These are phyloP conservation scores for Tenthredo livida DNA, from an alignment of 2,888 invertebrate species.

Conservation along the genomic window DNA sequence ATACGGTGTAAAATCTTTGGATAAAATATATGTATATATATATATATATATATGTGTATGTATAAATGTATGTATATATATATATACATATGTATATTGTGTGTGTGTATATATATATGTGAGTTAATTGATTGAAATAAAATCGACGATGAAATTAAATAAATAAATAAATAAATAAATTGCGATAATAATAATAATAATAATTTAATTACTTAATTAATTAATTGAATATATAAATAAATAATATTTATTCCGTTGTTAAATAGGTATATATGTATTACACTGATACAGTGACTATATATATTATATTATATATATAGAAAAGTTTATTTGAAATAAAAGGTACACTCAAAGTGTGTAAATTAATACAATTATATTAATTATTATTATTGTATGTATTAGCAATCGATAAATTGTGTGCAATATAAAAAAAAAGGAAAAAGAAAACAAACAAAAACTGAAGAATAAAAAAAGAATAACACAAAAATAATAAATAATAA, in stretches of 20 bases:
- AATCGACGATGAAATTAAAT: not conserved
- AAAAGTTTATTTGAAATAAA: slow-evolving; percentile 21
- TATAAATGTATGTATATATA: not conserved
- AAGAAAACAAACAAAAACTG: not conserved
- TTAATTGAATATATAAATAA: not conserved
- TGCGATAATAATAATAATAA: not conserved
- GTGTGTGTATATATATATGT: not conserved
- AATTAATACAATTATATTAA: not conserved
- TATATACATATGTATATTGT: not conserved
- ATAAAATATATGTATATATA: not conserved
- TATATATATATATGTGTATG: not conserved
- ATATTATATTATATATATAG: not conserved
- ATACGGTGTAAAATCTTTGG: not conserved
- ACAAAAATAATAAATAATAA: not conserved
- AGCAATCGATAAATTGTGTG: slow-evolving; percentile 1
- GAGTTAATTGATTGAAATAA: not conserved
- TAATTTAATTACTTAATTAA: not conserved
- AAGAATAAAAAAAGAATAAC: not conserved
- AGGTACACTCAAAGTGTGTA: slow-evolving; percentile 12
- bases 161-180: not conserved
- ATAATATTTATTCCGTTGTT: slow-evolving; percentile 26
- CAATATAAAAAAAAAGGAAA: slow-evolving; percentile 7
- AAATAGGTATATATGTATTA: not conserved
- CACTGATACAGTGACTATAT: slow-evolving; percentile 2
- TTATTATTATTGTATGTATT: not conserved